Evolutionary conservation across 2,888 invertebrate species (phyloP).

Genomic region (Mesochorus sp.): DNA sequence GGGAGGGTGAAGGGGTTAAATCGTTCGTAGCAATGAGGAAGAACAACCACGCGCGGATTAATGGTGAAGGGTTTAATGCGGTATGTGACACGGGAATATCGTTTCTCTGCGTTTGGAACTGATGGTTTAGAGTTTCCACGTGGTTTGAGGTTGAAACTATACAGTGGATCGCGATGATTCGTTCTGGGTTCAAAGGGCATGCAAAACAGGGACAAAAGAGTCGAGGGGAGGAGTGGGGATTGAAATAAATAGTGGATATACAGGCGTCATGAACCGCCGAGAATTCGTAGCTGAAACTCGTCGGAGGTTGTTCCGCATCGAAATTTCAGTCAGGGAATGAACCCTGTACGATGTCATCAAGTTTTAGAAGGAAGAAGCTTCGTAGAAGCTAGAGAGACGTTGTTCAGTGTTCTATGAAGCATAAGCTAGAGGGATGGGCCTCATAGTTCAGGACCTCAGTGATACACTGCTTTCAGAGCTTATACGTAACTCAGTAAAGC

Average conservation of each 20-base stretch:
- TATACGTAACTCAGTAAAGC: slow-evolving; percentile 32
- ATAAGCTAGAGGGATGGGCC: slow-evolving; percentile 22
- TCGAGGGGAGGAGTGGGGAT: too few species aligned
- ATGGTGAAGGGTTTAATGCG: slow-evolving; percentile 19
- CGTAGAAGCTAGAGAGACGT: slow-evolving; percentile 8
- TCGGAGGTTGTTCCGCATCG: slow-evolving; percentile 67
- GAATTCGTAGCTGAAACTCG: too few species aligned
- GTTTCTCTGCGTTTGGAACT: not conserved
- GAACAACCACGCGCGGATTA: slow-evolving; percentile 11
- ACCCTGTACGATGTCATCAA: slow-evolving; percentile 76
- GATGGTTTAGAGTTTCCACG: not conserved
- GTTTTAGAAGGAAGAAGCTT: slow-evolving; percentile 40
- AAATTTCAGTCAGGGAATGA: slow-evolving; percentile 70
- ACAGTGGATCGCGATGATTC: not conserved
- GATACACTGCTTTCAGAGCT: slow-evolving; percentile 27
- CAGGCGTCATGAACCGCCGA: too few species aligned
- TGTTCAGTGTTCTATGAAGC: slow-evolving; percentile 23
- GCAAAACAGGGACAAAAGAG: too few species aligned
- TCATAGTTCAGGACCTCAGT: slow-evolving; percentile 7
- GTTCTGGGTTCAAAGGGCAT: too few species aligned
- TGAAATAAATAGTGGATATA: too few species aligned
- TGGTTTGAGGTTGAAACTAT: not conserved
- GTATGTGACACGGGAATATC: slow-evolving; percentile 1
- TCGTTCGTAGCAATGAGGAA: slow-evolving; percentile 46
- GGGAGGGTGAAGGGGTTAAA: slow-evolving; percentile 54